Evolutionary conservation across 2,113 vertebrate genomes (phyloP).

Genomic region (Alligator sinensis): DNA sequence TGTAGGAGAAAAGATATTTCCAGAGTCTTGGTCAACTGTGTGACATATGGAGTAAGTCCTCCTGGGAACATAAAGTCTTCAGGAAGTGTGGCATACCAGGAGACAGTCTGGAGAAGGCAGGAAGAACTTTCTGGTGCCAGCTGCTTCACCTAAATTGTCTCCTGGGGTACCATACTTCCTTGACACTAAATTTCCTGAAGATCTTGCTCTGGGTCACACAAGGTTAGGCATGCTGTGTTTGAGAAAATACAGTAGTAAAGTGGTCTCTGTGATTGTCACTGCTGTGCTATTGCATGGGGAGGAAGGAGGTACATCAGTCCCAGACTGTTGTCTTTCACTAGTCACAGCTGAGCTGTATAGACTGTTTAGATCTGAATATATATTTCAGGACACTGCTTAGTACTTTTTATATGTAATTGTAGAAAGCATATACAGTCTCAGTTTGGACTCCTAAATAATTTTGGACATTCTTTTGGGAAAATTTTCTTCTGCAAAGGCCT

Average conservation of each 20-base stretch:
- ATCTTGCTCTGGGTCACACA: background rate
- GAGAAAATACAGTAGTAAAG: background rate
- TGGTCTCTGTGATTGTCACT: background rate
- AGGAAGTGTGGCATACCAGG: background rate
- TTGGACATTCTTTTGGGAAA: rapidly evolving
- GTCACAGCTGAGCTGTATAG: background rate
- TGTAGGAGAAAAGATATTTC: no score
- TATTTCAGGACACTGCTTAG: background rate
- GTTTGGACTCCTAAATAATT: background rate
- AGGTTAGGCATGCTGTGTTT: no score
- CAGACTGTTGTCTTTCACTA: background rate
- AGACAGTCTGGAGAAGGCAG: background rate
- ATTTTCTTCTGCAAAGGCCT: background rate
- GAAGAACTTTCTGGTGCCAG: no score
- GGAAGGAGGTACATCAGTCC: background rate
- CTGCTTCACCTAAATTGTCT: no score
- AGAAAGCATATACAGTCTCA: background rate
- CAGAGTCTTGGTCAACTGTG: no score
- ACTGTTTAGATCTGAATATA: background rate
- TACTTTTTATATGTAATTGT: background rate
- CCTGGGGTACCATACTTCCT: background rate
- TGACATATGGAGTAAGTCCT: no score
- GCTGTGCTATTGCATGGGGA: background rate
- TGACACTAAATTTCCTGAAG: background rate
- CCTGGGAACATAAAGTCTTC: no score